Percentiles rank a stretch among this genome's conserved stretches.
These are phyloP conservation scores for Littorina saxatilis DNA, from an alignment of 1,140 invertebrate species.

Conservation along the genomic window DNA sequence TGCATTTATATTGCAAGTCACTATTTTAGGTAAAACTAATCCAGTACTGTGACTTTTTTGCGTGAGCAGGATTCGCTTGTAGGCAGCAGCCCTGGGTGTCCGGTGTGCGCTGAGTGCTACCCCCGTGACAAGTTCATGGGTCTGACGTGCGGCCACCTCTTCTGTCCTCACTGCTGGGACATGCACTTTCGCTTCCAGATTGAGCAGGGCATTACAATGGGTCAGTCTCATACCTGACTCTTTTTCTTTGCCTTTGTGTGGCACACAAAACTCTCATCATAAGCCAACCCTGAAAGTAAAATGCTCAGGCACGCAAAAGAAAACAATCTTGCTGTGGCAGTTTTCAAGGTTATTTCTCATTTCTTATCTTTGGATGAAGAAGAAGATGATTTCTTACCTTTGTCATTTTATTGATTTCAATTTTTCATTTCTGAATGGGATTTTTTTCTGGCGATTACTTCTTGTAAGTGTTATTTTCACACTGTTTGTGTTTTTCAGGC, in stretches of 20 bases:
- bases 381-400: too few relatives aligned
- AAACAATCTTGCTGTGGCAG: too few relatives aligned
- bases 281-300: too few relatives aligned
- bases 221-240: slow-evolving; percentile 71
- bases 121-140: slow-evolving; percentile 83
- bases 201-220: slow-evolving; percentile 87
- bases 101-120: slow-evolving; percentile 80
- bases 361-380: too few relatives aligned
- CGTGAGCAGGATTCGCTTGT: slow-evolving; percentile 44
- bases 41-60: slow-evolving; percentile 5
- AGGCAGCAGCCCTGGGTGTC: slow-evolving; percentile 75
- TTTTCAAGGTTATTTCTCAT: too few relatives aligned
- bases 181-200: slow-evolving; percentile 98
- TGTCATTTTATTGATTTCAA: too few relatives aligned
- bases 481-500: slow-evolving; percentile 64
- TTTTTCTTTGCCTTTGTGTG: background rate
- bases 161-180: slow-evolving; percentile 96
- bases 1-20: too few relatives aligned
- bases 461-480: too few relatives aligned
- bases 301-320: background rate
- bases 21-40: too few relatives aligned
- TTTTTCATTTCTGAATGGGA: too few relatives aligned
- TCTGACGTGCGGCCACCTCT: slow-evolving; percentile 92
- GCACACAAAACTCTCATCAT: background rate
- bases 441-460: too few relatives aligned